Percentiles rank a stretch among this genome's conserved stretches.
These are phyloP conservation scores for Pantherophis guttatus DNA, from an alignment of 2,113 vertebrate species.

Conservation along the genomic window DNA sequence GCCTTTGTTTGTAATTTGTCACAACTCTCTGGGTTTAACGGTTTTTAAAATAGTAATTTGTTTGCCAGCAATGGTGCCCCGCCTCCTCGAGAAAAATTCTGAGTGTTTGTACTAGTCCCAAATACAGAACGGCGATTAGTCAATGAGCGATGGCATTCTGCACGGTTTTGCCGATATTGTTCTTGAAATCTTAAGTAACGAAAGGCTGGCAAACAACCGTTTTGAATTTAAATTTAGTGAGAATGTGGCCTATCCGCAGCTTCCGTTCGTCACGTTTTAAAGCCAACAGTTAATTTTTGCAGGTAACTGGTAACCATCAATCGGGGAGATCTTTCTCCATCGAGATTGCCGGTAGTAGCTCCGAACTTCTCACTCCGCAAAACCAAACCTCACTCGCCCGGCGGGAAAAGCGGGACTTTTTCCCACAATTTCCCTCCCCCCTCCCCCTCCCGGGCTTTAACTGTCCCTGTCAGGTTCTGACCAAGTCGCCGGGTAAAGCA, in stretches of 20 bases:
- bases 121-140: background rate
- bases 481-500: background rate
- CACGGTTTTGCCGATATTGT: background rate
- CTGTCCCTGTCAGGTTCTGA: background rate
- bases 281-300: background rate
- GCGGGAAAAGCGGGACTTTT: background rate
- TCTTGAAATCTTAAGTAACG: background rate
- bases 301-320: background rate
- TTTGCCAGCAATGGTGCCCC: background rate
- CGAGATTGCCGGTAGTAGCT: background rate
- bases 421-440: background rate
- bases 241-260: background rate
- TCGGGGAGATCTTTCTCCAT: background rate
- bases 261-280: background rate
- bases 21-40: background rate
- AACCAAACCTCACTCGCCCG: background rate
- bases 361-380: background rate
- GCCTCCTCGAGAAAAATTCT: background rate
- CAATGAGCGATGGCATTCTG: background rate
- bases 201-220: background rate
- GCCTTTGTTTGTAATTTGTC: background rate
- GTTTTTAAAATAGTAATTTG: background rate
- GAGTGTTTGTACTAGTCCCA: background rate
- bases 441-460: background rate
- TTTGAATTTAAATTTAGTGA: background rate